Conservation (phyloP, 2,113 vertebrate genomes). For the Monarcha castaneiventris region DNA sequence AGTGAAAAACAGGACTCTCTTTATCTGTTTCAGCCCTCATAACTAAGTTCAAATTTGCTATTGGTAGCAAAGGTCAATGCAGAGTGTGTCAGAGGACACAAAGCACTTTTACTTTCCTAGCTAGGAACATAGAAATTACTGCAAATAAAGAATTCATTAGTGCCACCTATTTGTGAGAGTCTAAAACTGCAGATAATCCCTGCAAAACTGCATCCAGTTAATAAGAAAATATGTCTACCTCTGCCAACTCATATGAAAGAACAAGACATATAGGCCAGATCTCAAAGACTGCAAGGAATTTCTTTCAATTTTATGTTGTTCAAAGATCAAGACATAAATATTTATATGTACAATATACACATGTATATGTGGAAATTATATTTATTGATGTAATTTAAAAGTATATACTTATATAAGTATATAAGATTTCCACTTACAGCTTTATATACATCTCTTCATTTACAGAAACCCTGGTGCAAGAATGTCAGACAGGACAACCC, state of each 20-base stretch:
- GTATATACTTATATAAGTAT: background rate
- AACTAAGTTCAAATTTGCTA: background rate
- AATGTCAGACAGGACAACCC: background rate
- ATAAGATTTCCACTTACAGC: background rate
- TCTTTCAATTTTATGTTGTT: background rate
- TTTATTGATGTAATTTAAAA: background rate
- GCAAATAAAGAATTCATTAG: constrained; percentile 11
- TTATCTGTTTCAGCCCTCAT: background rate
- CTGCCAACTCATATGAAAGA: background rate
- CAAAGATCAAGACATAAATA: background rate
- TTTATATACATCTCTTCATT: background rate
- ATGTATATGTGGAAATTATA: background rate
- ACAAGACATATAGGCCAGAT: background rate
- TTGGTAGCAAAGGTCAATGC: background rate
- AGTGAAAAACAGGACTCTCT: background rate
- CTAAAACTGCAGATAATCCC: background rate
- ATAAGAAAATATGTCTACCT: background rate
- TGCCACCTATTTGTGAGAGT: constrained; percentile 18
- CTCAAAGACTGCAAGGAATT: background rate
- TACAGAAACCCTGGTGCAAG: background rate
- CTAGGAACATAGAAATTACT: background rate
- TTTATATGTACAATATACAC: background rate
- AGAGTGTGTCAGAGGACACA: background rate
- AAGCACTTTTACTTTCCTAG: background rate
- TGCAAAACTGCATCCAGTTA: background rate